phyloP scores from a whole-genome alignment of 2,797 vertebrate species.

The Malacoraja senta region DNA sequence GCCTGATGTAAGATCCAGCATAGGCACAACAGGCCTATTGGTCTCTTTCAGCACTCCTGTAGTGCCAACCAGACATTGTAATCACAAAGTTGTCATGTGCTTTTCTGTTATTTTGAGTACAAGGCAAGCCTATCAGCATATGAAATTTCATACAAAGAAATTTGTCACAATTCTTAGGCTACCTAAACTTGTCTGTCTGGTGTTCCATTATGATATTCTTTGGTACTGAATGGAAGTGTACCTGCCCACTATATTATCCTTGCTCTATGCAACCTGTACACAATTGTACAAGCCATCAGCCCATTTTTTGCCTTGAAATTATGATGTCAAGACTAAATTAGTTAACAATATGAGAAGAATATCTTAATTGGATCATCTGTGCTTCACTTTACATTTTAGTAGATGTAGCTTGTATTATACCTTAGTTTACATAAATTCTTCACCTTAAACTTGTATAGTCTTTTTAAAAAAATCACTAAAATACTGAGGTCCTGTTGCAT shows the following conservation, averaged over 20 bases:
- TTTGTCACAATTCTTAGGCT: not conserved
- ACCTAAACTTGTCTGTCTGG: not conserved
- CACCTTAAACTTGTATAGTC: not conserved
- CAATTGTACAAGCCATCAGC: not conserved
- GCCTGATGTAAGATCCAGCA: not conserved
- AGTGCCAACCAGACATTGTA: not conserved
- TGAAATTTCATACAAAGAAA: not conserved
- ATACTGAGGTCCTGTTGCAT: conserved; percentile 27
- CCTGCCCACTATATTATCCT: not conserved
- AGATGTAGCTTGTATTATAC: not conserved
- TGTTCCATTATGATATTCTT: not conserved
- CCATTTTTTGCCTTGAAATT: not conserved
- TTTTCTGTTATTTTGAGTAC: not conserved
- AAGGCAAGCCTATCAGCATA: not conserved
- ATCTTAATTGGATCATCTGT: not conserved
- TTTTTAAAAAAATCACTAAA: not conserved
- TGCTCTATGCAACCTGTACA: too few relatives aligned
- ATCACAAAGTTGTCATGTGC: not conserved
- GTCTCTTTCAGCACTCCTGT: not conserved
- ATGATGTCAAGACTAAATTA: not conserved
- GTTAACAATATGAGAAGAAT: not conserved
- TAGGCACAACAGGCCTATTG: not conserved
- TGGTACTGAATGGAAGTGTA: not conserved
- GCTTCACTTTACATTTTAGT: too few relatives aligned
- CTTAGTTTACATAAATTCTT: not conserved